A percentile compares a stretch with the other conserved stretches of the same genome.
These are phyloP conservation scores for Gonatopus flavifemur DNA, from an alignment of 1,140 invertebrate species.

Conservation along the genomic window DNA sequence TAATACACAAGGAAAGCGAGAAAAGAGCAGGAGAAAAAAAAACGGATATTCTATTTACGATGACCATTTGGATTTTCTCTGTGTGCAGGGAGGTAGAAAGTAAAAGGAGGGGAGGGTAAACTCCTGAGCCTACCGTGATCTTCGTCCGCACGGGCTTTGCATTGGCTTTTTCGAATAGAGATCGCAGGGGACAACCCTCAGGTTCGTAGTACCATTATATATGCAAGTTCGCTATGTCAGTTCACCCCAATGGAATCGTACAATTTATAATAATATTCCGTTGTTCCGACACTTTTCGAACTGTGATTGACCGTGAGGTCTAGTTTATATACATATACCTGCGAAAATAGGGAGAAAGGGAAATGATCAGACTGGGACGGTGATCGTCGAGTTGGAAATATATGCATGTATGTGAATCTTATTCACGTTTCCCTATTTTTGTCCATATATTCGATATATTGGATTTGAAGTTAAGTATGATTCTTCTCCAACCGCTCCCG, in stretches of 20 bases:
- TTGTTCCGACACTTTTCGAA: conserved; percentile 25
- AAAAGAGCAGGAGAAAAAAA: conserved; percentile 30
- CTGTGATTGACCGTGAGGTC: not conserved
- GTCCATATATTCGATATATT: too few species aligned
- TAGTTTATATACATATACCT: too few species aligned
- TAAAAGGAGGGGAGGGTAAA: conserved; percentile 21
- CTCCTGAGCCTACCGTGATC: too few species aligned
- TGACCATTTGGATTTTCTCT: conserved; percentile 55
- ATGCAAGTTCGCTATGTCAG: conserved; percentile 48
- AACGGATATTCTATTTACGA: conserved; percentile 57
- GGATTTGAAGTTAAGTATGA: too few species aligned
- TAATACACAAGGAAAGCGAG: too few species aligned
- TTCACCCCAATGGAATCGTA: conserved; percentile 35
- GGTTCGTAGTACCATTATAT: conserved; percentile 53
- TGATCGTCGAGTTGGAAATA: too few species aligned
- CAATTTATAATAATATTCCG: too few species aligned
- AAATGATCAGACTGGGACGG: too few species aligned
- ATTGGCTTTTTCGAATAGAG: conserved; percentile 47
- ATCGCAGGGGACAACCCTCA: conserved; percentile 41
- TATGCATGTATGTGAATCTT: too few species aligned
- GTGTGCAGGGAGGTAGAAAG: conserved; percentile 22
- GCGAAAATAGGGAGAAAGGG: too few species aligned
- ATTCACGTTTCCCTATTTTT: too few species aligned
- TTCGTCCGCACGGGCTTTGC: conserved; percentile 50
- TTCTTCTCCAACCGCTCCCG: too few species aligned